Percentiles rank a stretch among this genome's conserved stretches.
Conservation (phyloP, 2,113 vertebrate species). For the Passer montanus region DNA sequence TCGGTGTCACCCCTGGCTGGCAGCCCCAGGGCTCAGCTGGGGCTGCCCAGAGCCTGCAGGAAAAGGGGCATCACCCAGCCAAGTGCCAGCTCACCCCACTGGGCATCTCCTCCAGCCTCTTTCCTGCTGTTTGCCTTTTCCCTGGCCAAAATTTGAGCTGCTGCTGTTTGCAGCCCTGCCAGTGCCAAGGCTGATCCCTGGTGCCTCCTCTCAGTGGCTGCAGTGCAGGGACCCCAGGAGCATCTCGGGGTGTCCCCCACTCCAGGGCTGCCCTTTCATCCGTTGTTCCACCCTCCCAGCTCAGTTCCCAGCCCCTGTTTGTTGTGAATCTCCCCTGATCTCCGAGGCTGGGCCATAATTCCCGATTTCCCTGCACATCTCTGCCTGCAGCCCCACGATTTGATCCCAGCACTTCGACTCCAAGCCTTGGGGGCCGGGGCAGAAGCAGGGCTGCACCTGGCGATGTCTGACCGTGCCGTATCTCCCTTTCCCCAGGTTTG, state of each 20-base stretch:
- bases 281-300: background rate
- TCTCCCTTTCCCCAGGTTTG: constrained; percentile 80
- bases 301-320: background rate
- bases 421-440: rapidly evolving
- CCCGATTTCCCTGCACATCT: background rate
- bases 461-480: background rate
- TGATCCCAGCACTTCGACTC: rapidly evolving
- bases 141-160: rapidly evolving
- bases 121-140: background rate
- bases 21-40: background rate
- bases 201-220: rapidly evolving
- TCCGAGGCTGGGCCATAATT: background rate
- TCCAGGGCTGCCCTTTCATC: background rate
- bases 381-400: background rate
- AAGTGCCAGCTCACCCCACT: background rate
- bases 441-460: rapidly evolving
- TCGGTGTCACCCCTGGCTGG: background rate
- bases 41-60: background rate
- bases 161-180: background rate
- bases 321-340: background rate
- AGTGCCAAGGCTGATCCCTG: rapidly evolving
- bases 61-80: background rate
- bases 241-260: background rate
- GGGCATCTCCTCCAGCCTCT: background rate
- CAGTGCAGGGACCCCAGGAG: rapidly evolving